phyloP scores from a whole-genome alignment of 2,797 vertebrate genomes.

The Danio jaintianensis region DNA sequence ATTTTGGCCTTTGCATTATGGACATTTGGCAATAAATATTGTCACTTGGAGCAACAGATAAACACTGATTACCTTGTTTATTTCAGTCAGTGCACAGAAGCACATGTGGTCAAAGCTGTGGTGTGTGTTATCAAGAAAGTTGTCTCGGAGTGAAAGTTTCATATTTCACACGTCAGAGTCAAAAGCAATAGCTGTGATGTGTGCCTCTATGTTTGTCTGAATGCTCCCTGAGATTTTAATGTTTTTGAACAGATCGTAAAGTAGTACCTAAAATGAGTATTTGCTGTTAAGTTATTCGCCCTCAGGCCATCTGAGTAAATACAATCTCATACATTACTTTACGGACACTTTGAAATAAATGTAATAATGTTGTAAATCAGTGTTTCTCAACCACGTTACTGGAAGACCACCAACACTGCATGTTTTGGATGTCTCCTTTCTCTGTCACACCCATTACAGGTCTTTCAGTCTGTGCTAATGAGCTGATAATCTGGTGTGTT shows the following conservation, averaged over 20 bases:
- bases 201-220: background rate
- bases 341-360: no score
- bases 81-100: background rate
- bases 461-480: no score
- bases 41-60: background rate
- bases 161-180: background rate
- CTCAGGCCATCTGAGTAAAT: no score
- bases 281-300: no score
- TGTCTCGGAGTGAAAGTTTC: background rate
- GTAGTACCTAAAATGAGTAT: no score
- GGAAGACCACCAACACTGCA: no score
- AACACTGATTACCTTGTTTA: background rate
- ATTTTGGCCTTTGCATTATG: background rate
- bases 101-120: background rate
- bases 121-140: background rate
- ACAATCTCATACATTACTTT: no score
- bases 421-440: no score
- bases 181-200: slow-evolving; percentile 1
- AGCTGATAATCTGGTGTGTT: no score
- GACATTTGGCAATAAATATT: background rate
- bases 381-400: no score
- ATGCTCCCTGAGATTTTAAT: background rate
- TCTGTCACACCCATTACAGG: no score
- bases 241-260: background rate
- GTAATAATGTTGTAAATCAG: no score